These are phyloP conservation scores for Protonemura montana DNA, from an alignment of 2,888 invertebrate species.

Conservation along the genomic window DNA sequence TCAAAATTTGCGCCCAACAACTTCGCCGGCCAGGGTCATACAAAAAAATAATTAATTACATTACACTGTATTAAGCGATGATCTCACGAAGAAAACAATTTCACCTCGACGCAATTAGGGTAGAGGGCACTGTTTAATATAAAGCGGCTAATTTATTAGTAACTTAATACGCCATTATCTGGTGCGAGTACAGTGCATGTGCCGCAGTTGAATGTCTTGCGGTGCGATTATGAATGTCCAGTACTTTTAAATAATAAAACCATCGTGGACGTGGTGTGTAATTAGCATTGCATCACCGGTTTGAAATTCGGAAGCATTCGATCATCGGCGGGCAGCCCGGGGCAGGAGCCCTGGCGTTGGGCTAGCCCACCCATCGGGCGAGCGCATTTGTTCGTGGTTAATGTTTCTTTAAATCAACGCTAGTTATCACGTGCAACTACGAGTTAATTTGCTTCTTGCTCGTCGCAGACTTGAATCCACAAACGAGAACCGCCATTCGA, in stretches of 20 bases:
- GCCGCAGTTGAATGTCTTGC: background rate
- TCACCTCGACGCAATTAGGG: slow-evolving; percentile 7
- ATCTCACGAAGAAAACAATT: background rate
- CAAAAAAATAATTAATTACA: background rate
- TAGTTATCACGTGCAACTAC: background rate
- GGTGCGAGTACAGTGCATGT: background rate
- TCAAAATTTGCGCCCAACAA: background rate
- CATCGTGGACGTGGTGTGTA: background rate
- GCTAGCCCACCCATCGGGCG: slow-evolving; percentile 28
- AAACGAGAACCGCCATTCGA: background rate
- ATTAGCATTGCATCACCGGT: slow-evolving; percentile 25
- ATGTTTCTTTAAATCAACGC: slow-evolving; percentile 12
- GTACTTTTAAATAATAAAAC: background rate
- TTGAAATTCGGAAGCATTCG: slow-evolving; percentile 33
- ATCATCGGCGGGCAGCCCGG: background rate
- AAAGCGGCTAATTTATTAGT: background rate
- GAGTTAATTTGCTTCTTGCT: background rate
- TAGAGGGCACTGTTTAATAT: background rate
- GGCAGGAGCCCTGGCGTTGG: slow-evolving; percentile 7
- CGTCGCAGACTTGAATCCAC: background rate
- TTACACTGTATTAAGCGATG: background rate
- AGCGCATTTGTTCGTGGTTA: background rate
- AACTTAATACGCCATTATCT: background rate
- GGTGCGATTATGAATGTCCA: background rate
- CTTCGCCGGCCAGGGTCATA: background rate